Conservation (phyloP, 2,113 vertebrate genomes). For the Oryzias celebensis region DNA sequence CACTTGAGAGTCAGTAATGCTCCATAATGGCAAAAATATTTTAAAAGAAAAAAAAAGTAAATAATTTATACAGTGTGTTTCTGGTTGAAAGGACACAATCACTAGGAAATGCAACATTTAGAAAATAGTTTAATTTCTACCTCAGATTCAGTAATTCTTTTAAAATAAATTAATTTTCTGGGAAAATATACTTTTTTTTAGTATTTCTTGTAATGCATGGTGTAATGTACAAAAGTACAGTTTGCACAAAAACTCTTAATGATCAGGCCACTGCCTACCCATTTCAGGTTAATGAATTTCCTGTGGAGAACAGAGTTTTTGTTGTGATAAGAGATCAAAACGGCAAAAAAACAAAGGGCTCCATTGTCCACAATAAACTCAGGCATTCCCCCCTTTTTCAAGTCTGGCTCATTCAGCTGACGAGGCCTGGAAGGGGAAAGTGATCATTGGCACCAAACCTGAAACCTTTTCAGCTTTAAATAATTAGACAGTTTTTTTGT, state of each 20-base stretch:
- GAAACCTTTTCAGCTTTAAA: background rate
- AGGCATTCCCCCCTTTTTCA: constrained; percentile 22
- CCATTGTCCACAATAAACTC: constrained; percentile 24
- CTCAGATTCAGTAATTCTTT: too few species aligned
- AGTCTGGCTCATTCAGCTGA: constrained; percentile 20
- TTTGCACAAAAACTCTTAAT: constrained; percentile 28
- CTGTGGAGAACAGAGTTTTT: constrained; percentile 29
- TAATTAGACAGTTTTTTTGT: background rate
- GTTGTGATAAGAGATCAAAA: constrained; percentile 27
- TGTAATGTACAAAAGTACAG: constrained; percentile 24
- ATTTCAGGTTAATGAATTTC: constrained; percentile 11
- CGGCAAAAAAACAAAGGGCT: constrained; percentile 4
- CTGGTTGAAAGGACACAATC: constrained; percentile 1
- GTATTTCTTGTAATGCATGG: constrained; percentile 8
- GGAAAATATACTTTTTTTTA: background rate
- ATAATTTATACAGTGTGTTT: constrained; percentile 22
- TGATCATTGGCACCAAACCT: constrained; percentile 6
- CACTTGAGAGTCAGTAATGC: background rate
- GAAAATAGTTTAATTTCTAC: too few species aligned
- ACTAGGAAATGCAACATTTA: too few species aligned
- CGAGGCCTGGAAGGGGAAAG: background rate
- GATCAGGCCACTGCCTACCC: background rate
- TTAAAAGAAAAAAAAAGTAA: constrained; percentile 20
- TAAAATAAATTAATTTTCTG: too few species aligned
- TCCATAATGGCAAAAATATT: constrained; percentile 8